Evolutionary conservation across 2,888 invertebrate species (phyloP).

Genomic region (Creontiades dilutus): DNA sequence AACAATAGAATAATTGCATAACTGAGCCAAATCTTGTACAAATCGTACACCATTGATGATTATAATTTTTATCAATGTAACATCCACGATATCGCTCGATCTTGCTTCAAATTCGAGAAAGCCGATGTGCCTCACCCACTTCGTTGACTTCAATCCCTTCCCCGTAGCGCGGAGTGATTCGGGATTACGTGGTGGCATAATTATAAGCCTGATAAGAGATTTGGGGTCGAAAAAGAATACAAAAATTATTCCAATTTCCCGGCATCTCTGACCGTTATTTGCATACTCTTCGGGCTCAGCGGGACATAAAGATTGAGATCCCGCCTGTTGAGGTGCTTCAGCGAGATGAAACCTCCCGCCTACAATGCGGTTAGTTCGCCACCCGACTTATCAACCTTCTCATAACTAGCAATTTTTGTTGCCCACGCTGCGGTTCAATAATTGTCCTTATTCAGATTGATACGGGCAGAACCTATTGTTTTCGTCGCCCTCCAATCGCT

Average conservation of each 20-base stretch:
- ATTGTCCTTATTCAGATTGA: neutral
- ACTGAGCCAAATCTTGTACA: too few relatives aligned
- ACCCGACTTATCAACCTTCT: neutral
- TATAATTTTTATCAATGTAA: too few relatives aligned
- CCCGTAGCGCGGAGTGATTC: neutral
- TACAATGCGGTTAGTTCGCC: slow-evolving; percentile 7
- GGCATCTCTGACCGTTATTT: slow-evolving; percentile 7
- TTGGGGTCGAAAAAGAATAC: neutral
- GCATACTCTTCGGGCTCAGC: neutral
- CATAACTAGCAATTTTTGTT: neutral
- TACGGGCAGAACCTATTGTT: neutral
- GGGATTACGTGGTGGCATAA: neutral
- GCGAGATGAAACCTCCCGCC: neutral
- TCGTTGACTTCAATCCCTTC: neutral
- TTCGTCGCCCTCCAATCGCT: too few relatives aligned
- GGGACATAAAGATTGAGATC: slow-evolving; percentile 17
- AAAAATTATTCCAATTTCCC: slow-evolving; percentile 28
- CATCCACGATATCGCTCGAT: too few relatives aligned
- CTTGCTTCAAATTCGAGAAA: too few relatives aligned
- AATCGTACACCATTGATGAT: too few relatives aligned
- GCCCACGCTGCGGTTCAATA: neutral
- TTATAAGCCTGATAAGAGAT: slow-evolving; percentile 21
- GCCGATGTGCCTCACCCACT: too few relatives aligned
- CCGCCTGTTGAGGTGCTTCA: neutral
- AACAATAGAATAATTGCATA: too few relatives aligned